These are phyloP conservation scores for Volucella inanis DNA, from an alignment of 2,888 invertebrate species.

Conservation along the genomic window DNA sequence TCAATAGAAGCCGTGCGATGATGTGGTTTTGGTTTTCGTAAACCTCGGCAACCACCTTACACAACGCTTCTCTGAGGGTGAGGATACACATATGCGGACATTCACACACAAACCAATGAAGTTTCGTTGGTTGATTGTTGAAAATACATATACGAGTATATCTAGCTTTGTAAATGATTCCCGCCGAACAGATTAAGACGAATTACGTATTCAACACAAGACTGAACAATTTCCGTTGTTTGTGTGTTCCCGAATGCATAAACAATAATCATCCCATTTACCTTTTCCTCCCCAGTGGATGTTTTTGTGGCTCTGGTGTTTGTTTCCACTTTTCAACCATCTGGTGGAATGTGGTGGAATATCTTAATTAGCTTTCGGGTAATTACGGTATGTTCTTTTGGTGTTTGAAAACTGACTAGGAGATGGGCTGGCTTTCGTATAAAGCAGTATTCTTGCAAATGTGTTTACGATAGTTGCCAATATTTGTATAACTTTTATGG, in stretches of 20 bases:
- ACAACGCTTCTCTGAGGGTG: conserved; percentile 32
- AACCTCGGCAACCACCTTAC: conserved; percentile 11
- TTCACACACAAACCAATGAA: conserved; percentile 45
- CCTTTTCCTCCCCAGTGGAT: neutral
- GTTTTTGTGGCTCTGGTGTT: conserved; percentile 10
- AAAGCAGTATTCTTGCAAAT: too few relatives aligned
- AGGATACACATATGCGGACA: neutral
- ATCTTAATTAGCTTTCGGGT: too few relatives aligned
- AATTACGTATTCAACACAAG: conserved; percentile 67
- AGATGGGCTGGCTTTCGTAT: too few relatives aligned
- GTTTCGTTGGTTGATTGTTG: conserved; percentile 47
- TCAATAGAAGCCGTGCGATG: neutral
- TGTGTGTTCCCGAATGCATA: conserved; percentile 28
- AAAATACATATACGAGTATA: too few relatives aligned
- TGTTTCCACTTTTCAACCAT: neutral
- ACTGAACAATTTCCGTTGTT: conserved; percentile 72
- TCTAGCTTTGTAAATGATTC: conserved; percentile 42
- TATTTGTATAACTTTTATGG: too few relatives aligned
- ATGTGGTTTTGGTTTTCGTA: conserved; percentile 16
- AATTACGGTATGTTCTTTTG: too few relatives aligned
- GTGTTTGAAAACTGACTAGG: too few relatives aligned
- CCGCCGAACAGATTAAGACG: conserved; percentile 42
- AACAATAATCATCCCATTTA: conserved; percentile 16
- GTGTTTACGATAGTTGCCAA: too few relatives aligned
- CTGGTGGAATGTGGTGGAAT: neutral